Conservation (phyloP, 2,113 vertebrate species). For the Cardinalis cardinalis region DNA sequence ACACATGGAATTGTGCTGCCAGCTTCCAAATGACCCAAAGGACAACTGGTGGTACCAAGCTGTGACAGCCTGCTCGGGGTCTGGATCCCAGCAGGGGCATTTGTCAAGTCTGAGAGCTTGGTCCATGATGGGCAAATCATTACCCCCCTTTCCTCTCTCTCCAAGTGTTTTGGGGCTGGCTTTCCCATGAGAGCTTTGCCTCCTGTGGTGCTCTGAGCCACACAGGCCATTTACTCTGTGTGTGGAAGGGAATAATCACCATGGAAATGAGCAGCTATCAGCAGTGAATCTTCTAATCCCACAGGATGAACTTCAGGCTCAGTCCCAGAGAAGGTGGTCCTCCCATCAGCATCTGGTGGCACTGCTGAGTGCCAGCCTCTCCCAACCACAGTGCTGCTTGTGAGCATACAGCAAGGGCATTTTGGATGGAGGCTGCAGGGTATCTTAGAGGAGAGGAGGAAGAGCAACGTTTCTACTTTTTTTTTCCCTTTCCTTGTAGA, state of each 20-base stretch:
- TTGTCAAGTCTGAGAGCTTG: not conserved
- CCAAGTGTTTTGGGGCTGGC: not conserved
- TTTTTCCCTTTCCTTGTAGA: not conserved
- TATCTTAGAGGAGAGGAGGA: not conserved
- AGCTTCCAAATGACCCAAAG: not conserved
- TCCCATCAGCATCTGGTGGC: not conserved
- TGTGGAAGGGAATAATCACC: not conserved
- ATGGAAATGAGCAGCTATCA: not conserved
- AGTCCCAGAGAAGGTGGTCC: not conserved
- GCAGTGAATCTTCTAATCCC: not conserved
- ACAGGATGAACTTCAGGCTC: not conserved
- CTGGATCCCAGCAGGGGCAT: not conserved
- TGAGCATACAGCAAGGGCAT: not conserved
- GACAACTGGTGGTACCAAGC: not conserved
- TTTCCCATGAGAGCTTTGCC: not conserved
- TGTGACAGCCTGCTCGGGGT: not conserved
- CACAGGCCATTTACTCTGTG: not conserved
- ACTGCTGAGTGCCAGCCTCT: not conserved
- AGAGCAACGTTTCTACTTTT: not conserved
- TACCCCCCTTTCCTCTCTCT: not conserved
- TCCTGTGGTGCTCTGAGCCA: not conserved
- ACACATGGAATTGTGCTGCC: rapidly evolving
- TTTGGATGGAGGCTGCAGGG: not conserved
- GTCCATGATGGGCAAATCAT: not conserved
- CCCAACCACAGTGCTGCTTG: rapidly evolving